These are phyloP conservation scores for Platerodrilus igneus DNA, from an alignment of 2,888 invertebrate genomes.

Conservation along the genomic window DNA sequence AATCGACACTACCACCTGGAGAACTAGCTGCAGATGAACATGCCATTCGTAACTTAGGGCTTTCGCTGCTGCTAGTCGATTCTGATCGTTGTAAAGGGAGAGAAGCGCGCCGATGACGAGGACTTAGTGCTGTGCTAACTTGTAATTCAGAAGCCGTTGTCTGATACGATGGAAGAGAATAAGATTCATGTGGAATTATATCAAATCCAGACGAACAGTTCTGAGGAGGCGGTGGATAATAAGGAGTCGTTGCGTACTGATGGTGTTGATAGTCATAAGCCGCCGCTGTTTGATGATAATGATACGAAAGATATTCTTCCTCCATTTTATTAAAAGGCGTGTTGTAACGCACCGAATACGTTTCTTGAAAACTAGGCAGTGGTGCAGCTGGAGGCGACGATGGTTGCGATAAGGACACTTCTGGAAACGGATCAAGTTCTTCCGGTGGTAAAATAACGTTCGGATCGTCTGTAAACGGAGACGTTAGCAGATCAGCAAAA, in stretches of 20 bases:
- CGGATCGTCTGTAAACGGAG: conserved; percentile 69
- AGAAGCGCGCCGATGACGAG: conserved; percentile 69
- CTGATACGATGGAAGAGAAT: conserved; percentile 64
- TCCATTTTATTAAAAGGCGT: conserved; percentile 81
- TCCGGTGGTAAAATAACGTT: conserved; percentile 60
- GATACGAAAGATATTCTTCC: conserved; percentile 65
- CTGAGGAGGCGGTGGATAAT: conserved; percentile 58
- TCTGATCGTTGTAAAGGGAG: conserved; percentile 76
- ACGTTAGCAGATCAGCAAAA: conserved; percentile 72
- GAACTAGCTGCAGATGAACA: conserved; percentile 67
- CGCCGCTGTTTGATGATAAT: conserved; percentile 50
- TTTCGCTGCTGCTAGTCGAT: conserved; percentile 73
- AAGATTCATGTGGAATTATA: conserved; percentile 58
- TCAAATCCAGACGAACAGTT: conserved; percentile 49
- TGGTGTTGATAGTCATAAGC: conserved; percentile 58
- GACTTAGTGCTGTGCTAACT: conserved; percentile 58
- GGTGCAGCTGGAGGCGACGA: conserved; percentile 52
- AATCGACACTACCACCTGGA: conserved; percentile 47
- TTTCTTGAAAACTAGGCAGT: conserved; percentile 84
- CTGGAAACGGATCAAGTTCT: conserved; percentile 70
- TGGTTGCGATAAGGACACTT: conserved; percentile 52
- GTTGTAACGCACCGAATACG: conserved; percentile 71
- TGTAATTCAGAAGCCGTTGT: conserved; percentile 65
- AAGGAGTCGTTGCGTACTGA: conserved; percentile 54
- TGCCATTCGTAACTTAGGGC: conserved; percentile 62